Percentiles rank a stretch among this genome's conserved stretches.
Evolutionary conservation across 2,888 invertebrate genomes (phyloP).

Genomic region (Portevinia maculata): DNA sequence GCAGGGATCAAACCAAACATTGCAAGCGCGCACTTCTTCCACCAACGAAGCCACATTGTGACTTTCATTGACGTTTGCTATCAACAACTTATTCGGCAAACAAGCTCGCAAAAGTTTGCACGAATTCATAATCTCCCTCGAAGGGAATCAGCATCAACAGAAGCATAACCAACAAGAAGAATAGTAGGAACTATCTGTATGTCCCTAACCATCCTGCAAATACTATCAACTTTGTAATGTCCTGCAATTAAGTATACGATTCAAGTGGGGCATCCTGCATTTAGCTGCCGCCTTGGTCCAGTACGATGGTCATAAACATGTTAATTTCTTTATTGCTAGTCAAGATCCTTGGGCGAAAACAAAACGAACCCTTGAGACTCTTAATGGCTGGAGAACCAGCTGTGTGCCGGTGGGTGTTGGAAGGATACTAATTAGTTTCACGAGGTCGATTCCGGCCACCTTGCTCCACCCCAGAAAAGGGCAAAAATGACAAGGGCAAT

Average conservation of each 20-base stretch:
- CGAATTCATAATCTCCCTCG: conserved; percentile 55
- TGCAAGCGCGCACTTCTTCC: conserved; percentile 11
- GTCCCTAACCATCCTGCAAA: conserved; percentile 38
- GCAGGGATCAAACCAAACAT: conserved; percentile 55
- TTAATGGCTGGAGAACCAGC: conserved; percentile 47
- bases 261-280: conserved; percentile 45
- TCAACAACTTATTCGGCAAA: conserved; percentile 70
- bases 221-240: conserved; percentile 72
- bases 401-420: conserved; percentile 31
- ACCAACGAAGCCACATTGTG: conserved; percentile 1
- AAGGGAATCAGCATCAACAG: conserved; percentile 32
- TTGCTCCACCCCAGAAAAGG: conserved; percentile 13
- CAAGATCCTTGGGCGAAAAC: conserved; percentile 65
- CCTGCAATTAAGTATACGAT: conserved; percentile 72
- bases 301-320: conserved; percentile 72
- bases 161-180: conserved; percentile 19
- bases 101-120: conserved; percentile 56
- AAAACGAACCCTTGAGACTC: conserved; percentile 68
- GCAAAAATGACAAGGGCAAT: conserved; percentile 54
- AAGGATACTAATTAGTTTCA: conserved; percentile 69
- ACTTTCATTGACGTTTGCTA: conserved; percentile 59
- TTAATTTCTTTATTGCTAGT: conserved; percentile 73
- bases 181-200: conserved; percentile 35
- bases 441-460: conserved; percentile 53
- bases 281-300: conserved; percentile 21